Evolutionary conservation across 37 sponge, comb jelly and placozoan species (phyloP).

Genomic region (Beroe ovata): DNA sequence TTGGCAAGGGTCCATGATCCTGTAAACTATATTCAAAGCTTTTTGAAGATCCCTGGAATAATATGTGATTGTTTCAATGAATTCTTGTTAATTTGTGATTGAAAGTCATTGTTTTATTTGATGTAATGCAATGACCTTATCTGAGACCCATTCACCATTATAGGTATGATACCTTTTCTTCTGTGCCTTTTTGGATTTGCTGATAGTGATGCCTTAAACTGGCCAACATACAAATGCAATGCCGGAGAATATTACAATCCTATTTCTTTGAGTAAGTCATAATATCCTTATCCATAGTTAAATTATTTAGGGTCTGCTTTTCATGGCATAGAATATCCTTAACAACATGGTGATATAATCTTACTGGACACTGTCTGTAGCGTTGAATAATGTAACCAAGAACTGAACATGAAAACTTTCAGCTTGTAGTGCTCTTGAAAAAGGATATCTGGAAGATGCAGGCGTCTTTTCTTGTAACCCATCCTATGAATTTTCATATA

Average conservation of each 20-base stretch:
- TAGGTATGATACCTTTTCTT: too few species aligned
- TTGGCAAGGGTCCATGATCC: too few species aligned
- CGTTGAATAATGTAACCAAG: neutral
- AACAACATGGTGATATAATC: neutral
- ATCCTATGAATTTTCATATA: neutral
- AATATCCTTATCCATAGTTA: neutral
- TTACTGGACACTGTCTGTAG: neutral
- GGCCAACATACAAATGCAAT: neutral
- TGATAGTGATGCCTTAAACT: neutral
- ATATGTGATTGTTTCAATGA: too few species aligned
- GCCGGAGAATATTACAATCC: constrained; percentile 1
- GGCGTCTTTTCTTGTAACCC: constrained; percentile 1
- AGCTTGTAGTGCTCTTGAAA: neutral
- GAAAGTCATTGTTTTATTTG: too few species aligned
- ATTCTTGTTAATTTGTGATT: too few species aligned
- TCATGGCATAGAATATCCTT: neutral
- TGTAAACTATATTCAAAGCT: too few species aligned
- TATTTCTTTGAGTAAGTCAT: constrained; percentile 19
- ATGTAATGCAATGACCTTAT: too few species aligned
- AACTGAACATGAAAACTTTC: neutral
- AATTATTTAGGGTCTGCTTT: neutral
- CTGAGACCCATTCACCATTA: too few species aligned
- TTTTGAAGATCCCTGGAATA: too few species aligned
- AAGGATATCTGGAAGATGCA: constrained; percentile 3
- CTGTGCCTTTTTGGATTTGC: too few species aligned